These are phyloP conservation scores for Palythoa caribaeorum DNA, from an alignment of 92 coral and sea anemone species.

Conservation along the genomic window DNA sequence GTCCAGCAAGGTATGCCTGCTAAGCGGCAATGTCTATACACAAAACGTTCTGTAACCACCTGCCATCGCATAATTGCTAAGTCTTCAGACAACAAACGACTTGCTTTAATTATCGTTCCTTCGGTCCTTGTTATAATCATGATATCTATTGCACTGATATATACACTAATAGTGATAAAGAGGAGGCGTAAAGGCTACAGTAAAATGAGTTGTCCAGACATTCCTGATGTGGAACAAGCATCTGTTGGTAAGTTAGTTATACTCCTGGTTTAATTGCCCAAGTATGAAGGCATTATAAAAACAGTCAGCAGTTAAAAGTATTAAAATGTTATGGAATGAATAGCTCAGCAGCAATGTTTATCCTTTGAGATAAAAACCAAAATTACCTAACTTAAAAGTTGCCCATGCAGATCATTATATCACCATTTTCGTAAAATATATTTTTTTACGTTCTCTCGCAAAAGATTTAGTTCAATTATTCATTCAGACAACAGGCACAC, in stretches of 20 bases:
- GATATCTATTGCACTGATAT: not conserved
- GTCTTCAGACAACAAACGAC: not conserved
- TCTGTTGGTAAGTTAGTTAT: not conserved
- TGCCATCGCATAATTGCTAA: not conserved
- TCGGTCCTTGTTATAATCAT: too few species aligned
- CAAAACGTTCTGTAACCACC: not conserved
- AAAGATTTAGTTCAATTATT: too few species aligned
- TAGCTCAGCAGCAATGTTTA: too few species aligned
- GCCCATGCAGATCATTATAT: too few species aligned
- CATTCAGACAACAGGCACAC: too few species aligned
- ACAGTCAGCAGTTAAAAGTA: too few species aligned
- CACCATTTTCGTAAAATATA: too few species aligned
- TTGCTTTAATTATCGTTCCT: not conserved
- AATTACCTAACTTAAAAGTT: too few species aligned
- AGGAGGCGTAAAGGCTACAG: not conserved
- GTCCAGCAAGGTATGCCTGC: conserved; percentile 20
- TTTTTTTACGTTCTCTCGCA: too few species aligned
- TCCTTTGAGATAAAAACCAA: too few species aligned
- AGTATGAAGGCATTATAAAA: too few species aligned
- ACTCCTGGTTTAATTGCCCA: not conserved
- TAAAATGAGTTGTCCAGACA: not conserved
- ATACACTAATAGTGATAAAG: not conserved
- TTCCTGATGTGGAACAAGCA: not conserved
- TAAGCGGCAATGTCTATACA: not conserved
- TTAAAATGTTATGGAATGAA: too few species aligned